phyloP scores from a whole-genome alignment of 1,140 invertebrate species.

The Drosophila mojavensis region DNA sequence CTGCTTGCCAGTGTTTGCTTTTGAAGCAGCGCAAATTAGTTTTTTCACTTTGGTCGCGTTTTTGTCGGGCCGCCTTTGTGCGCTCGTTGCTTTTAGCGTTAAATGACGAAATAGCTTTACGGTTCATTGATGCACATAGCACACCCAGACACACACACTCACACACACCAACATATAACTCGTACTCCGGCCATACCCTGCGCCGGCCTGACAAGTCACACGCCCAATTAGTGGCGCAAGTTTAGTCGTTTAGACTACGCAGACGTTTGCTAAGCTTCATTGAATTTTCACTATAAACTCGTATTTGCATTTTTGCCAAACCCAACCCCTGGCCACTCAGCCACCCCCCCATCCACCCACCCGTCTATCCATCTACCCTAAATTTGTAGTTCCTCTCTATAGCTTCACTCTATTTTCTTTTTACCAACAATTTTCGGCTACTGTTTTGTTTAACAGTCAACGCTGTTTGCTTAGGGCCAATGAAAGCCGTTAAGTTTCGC shows the following conservation, averaged over 20 bases:
- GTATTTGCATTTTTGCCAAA: constrained; percentile 74
- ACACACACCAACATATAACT: not conserved
- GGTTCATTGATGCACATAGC: constrained; percentile 80
- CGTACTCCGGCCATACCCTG: not conserved
- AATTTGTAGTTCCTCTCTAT: not conserved
- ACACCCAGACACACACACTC: constrained; percentile 35
- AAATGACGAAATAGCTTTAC: constrained; percentile 82
- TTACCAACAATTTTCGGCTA: constrained; percentile 65
- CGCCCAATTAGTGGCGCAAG: constrained; percentile 80
- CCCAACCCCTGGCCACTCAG: not conserved
- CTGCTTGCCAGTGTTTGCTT: constrained; percentile 67
- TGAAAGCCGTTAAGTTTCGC: constrained; percentile 70
- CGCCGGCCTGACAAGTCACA: constrained; percentile 59
- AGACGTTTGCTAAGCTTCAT: constrained; percentile 75
- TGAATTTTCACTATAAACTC: constrained; percentile 73
- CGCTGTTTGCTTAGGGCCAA: constrained; percentile 69
- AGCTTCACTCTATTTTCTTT: constrained; percentile 19
- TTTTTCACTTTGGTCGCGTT: constrained; percentile 82
- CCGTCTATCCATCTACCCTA: not conserved
- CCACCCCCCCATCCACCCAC: not conserved
- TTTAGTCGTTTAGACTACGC: constrained; percentile 69
- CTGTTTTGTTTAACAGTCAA: constrained; percentile 72
- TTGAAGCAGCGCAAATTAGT: constrained; percentile 83
- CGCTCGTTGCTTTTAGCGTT: constrained; percentile 76
- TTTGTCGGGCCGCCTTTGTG: constrained; percentile 56